These are phyloP conservation scores for Pemphigus obesinymphae DNA, from an alignment of 1,140 invertebrate species.

Conservation along the genomic window DNA sequence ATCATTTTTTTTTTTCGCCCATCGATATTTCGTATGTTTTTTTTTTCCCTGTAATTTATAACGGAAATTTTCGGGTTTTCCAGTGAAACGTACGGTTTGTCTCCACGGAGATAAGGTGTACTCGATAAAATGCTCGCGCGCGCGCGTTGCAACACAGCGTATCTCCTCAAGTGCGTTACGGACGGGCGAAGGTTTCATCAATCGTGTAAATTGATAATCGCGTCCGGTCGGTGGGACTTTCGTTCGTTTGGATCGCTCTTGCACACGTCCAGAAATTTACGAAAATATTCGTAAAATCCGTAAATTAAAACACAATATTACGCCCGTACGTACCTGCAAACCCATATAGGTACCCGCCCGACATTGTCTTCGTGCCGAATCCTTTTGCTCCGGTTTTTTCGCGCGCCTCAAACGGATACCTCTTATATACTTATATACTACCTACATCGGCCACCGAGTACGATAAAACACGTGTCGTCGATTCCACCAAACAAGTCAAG, in stretches of 20 bases:
- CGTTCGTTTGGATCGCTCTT: constrained; percentile 39
- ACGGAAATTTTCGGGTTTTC: too few species aligned
- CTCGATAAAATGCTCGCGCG: neutral
- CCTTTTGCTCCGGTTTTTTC: neutral
- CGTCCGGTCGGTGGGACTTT: constrained; percentile 41
- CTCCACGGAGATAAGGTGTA: too few species aligned
- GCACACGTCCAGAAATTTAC: neutral
- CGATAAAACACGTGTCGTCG: too few species aligned
- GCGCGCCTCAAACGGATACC: neutral
- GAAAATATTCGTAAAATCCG: too few species aligned
- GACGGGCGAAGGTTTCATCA: constrained; percentile 41
- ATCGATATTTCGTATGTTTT: neutral
- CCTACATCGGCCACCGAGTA: too few species aligned
- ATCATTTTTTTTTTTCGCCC: neutral
- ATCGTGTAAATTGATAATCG: constrained; percentile 13
- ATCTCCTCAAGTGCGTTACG: constrained; percentile 6
- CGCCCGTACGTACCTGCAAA: too few species aligned
- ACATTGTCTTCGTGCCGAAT: neutral
- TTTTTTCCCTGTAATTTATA: neutral
- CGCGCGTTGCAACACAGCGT: neutral
- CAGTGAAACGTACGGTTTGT: too few species aligned
- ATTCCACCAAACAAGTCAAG: too few species aligned
- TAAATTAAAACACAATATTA: too few species aligned
- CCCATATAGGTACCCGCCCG: too few species aligned
- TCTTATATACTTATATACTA: too few species aligned